A percentile compares a stretch with the other conserved stretches of the same genome.
These are phyloP conservation scores for Charanyca ferruginea DNA, from an alignment of 2,888 invertebrate genomes.

Conservation along the genomic window DNA sequence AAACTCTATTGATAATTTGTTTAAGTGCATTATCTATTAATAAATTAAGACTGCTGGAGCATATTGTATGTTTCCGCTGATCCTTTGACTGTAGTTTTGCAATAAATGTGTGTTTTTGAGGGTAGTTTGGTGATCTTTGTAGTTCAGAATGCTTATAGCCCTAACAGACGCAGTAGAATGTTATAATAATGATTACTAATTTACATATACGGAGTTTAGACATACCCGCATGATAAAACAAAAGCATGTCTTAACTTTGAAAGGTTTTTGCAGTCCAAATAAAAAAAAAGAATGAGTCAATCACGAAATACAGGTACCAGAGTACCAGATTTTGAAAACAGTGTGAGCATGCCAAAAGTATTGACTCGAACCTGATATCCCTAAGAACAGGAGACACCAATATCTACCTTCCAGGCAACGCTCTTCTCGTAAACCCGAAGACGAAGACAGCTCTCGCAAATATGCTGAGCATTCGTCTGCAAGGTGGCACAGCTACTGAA, in stretches of 20 bases:
- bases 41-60: background rate
- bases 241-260: slow-evolving; percentile 31
- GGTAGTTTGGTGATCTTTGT: slow-evolving; percentile 52
- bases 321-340: slow-evolving; percentile 24
- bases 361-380: slow-evolving; percentile 52
- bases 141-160: slow-evolving; percentile 49
- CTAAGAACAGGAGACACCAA: slow-evolving; percentile 59
- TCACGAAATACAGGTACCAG: slow-evolving; percentile 5
- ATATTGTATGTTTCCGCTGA: too few species aligned
- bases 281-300: slow-evolving; percentile 33
- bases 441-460: slow-evolving; percentile 99
- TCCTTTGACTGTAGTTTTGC: slow-evolving; percentile 29
- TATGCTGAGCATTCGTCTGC: slow-evolving; percentile 95
- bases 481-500: slow-evolving; percentile 84
- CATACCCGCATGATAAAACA: slow-evolving; percentile 34
- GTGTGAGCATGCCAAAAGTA: slow-evolving; percentile 53
- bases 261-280: background rate
- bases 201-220: background rate
- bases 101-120: slow-evolving; percentile 35
- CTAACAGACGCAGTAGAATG: slow-evolving; percentile 35
- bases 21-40: background rate
- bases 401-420: slow-evolving; percentile 78
- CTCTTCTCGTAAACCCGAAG: slow-evolving; percentile 95
- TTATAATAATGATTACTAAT: slow-evolving; percentile 39
- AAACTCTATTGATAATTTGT: background rate